Percentiles rank a stretch among this genome's conserved stretches.
Conservation (phyloP, 2,888 invertebrate genomes). For the Temnothorax ravouxi region DNA sequence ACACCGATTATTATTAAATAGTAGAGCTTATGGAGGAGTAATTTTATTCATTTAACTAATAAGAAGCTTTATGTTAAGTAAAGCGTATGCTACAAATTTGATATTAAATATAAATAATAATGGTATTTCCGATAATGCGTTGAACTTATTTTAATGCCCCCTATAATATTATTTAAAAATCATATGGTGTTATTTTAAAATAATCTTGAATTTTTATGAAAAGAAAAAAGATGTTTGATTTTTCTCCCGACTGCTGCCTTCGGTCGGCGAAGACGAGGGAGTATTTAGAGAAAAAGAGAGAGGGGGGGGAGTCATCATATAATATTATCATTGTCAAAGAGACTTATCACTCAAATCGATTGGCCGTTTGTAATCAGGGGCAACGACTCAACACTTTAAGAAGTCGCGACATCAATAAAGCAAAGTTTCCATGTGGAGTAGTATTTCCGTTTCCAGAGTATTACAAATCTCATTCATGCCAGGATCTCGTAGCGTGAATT, state of each 20-base stretch:
- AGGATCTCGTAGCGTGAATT: slow-evolving; percentile 57
- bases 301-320: background rate
- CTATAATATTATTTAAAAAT: background rate
- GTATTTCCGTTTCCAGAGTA: slow-evolving; percentile 55
- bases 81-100: background rate
- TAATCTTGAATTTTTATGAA: background rate
- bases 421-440: slow-evolving; percentile 11
- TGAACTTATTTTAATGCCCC: background rate
- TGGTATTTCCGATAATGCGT: background rate
- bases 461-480: slow-evolving; percentile 61
- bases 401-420: slow-evolving; percentile 55
- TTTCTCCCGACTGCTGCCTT: no score
- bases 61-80: background rate
- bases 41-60: background rate
- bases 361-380: background rate
- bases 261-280: no score
- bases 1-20: background rate
- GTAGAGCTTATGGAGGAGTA: background rate
- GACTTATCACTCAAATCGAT: background rate
- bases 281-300: background rate
- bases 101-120: background rate
- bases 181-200: background rate
- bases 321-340: background rate
- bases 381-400: slow-evolving; percentile 38
- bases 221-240: background rate